These are phyloP conservation scores for Dioctria rufipes DNA, from an alignment of 2,888 invertebrate species.

Conservation along the genomic window DNA sequence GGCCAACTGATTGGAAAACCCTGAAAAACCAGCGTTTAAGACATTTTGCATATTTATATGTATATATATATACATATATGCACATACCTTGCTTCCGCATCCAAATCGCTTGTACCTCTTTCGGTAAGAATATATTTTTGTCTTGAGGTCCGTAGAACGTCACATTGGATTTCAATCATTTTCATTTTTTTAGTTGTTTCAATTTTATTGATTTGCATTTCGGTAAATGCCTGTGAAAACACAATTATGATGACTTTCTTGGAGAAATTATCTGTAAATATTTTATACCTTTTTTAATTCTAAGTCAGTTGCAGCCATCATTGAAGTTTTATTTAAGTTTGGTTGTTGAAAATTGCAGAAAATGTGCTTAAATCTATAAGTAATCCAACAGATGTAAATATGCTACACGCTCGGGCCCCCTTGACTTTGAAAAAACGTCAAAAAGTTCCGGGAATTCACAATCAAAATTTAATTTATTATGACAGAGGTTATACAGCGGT, in stretches of 20 bases:
- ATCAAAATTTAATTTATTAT: no score
- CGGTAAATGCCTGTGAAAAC: slow-evolving; percentile 78
- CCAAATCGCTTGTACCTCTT: slow-evolving; percentile 70
- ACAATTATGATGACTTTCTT: neutral
- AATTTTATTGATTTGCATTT: slow-evolving; percentile 84
- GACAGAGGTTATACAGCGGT: no score
- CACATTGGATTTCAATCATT: slow-evolving; percentile 83
- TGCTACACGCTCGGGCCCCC: no score
- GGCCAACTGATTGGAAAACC: slow-evolving; percentile 77
- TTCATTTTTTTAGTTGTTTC: slow-evolving; percentile 84
- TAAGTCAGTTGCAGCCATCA: slow-evolving; percentile 70
- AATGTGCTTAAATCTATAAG: no score
- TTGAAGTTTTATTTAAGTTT: slow-evolving; percentile 62
- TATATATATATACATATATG: no score
- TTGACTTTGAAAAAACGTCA: no score
- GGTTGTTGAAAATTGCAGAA: no score
- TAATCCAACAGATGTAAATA: no score
- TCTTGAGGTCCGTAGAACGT: slow-evolving; percentile 79
- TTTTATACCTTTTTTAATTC: slow-evolving; percentile 69
- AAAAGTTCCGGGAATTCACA: no score
- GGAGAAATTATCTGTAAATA: neutral
- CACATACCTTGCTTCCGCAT: slow-evolving; percentile 67
- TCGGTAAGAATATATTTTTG: slow-evolving; percentile 82
- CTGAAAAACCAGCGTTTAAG: slow-evolving; percentile 61
- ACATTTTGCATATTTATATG: no score